Conservation (phyloP, 2,888 invertebrate genomes). For the Phania funesta region DNA sequence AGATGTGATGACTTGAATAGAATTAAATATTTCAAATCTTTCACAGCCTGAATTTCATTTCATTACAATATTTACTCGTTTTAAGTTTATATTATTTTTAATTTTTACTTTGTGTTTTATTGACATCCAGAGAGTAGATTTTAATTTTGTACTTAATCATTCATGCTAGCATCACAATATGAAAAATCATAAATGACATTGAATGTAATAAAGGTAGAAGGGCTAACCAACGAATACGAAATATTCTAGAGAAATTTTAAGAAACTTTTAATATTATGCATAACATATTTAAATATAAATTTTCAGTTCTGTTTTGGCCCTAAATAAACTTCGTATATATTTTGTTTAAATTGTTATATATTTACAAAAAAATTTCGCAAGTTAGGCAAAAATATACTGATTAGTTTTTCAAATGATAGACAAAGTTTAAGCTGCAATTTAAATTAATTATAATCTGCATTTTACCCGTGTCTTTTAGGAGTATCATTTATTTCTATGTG, state of each 20-base stretch:
- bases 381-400: no score
- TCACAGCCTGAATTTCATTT: slow-evolving; percentile 50
- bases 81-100: slow-evolving; percentile 21
- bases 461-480: background rate
- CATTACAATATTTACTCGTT: slow-evolving; percentile 38
- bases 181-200: slow-evolving; percentile 46
- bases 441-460: slow-evolving; percentile 9
- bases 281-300: no score
- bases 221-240: no score
- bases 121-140: slow-evolving; percentile 9
- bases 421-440: slow-evolving; percentile 12
- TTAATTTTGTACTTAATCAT: slow-evolving; percentile 40
- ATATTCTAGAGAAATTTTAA: no score
- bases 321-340: no score
- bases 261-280: no score
- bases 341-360: no score
- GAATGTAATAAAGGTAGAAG: slow-evolving; percentile 14
- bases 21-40: slow-evolving; percentile 32
- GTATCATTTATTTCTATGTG: slow-evolving; percentile 38
- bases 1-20: slow-evolving; percentile 8
- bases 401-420: no score
- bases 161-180: slow-evolving; percentile 41
- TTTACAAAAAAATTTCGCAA: no score
- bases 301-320: no score
- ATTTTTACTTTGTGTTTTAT: background rate